Conservation (phyloP, 2,113 vertebrate species). For the Epinephelus cyanopodus region DNA sequence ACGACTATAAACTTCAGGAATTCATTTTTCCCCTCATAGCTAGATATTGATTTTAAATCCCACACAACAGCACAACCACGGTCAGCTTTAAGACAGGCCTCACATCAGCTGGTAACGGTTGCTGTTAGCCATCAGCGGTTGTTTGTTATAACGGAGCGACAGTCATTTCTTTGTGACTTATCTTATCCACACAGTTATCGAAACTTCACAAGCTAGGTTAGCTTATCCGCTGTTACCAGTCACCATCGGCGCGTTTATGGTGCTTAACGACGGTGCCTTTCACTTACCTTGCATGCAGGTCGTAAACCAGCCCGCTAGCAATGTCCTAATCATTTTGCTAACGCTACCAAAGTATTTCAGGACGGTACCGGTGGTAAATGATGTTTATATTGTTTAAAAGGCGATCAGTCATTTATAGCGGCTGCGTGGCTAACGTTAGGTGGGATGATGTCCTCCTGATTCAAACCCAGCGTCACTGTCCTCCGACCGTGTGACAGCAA, state of each 20-base stretch:
- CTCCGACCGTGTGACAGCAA: slow-evolving; percentile 33
- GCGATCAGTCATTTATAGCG: slow-evolving; percentile 1
- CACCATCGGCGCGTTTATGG: neutral
- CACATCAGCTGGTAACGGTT: slow-evolving; percentile 11
- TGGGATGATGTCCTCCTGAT: slow-evolving; percentile 31
- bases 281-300: slow-evolving; percentile 25
- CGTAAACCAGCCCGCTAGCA: slow-evolving; percentile 36
- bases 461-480: slow-evolving; percentile 13
- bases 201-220: slow-evolving; percentile 10
- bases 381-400: neutral
- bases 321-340: slow-evolving; percentile 7
- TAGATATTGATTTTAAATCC: neutral
- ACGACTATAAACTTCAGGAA: neutral
- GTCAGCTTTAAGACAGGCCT: slow-evolving; percentile 44
- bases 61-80: neutral
- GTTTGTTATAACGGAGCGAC: neutral
- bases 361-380: neutral
- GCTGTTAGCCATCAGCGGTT: neutral
- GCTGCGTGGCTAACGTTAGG: slow-evolving; percentile 3
- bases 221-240: neutral
- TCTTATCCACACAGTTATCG: neutral
- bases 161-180: neutral
- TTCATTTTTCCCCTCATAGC: neutral
- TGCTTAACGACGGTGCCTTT: slow-evolving; percentile 7
- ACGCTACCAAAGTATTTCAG: slow-evolving; percentile 2